Conservation (phyloP, 2,113 vertebrate genomes). For the Dicentrarchus labrax region DNA sequence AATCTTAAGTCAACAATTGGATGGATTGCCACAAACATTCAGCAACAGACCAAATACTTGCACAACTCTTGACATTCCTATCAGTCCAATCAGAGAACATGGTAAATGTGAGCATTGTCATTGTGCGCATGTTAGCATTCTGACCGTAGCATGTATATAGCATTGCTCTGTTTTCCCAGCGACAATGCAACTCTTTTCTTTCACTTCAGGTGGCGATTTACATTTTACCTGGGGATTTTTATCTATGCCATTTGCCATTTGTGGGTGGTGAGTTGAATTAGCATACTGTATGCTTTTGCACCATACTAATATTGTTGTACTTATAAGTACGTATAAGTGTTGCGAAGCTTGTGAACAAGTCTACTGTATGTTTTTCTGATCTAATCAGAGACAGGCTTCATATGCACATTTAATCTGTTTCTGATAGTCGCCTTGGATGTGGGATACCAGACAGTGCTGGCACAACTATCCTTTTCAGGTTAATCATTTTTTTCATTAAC, state of each 20-base stretch:
- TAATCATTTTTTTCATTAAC: slow-evolving; percentile 14
- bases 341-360: neutral
- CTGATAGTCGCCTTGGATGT: slow-evolving; percentile 92
- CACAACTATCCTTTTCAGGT: slow-evolving; percentile 94
- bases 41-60: neutral
- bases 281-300: neutral
- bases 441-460: slow-evolving; percentile 94
- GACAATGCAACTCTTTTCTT: slow-evolving; percentile 35
- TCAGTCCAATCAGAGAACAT: neutral
- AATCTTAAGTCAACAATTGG: neutral
- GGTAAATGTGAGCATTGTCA: neutral
- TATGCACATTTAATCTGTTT: neutral
- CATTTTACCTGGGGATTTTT: slow-evolving; percentile 93
- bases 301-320: neutral
- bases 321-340: too few species aligned
- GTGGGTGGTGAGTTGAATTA: slow-evolving; percentile 89
- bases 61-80: neutral
- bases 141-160: neutral
- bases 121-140: too few species aligned
- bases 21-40: too few species aligned
- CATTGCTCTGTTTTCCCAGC: neutral
- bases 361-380: neutral
- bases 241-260: slow-evolving; percentile 91
- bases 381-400: neutral
- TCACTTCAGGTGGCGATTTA: slow-evolving; percentile 92